These are phyloP conservation scores for Acanthosoma haemorrhoidale DNA, from an alignment of 2,888 invertebrate species.

Conservation along the genomic window DNA sequence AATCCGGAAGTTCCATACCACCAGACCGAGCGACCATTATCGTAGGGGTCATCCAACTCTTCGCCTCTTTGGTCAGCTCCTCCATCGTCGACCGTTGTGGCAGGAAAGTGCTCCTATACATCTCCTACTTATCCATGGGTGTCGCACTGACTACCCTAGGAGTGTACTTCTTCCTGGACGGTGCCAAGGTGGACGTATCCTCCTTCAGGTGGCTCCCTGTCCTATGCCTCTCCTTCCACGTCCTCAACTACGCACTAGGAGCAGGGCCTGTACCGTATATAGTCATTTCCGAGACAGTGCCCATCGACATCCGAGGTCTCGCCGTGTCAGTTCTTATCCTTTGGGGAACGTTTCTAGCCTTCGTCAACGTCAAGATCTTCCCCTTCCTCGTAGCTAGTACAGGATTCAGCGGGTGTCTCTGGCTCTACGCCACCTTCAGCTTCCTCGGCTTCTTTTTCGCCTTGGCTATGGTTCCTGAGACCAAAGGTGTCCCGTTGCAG, in stretches of 20 bases:
- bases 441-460: constrained; percentile 45
- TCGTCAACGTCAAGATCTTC: constrained; percentile 48
- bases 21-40: constrained; percentile 46
- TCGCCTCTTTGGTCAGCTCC: constrained; percentile 43
- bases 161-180: constrained; percentile 43
- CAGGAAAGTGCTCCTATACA: constrained; percentile 47
- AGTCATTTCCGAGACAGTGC: constrained; percentile 48
- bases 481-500: constrained; percentile 47
- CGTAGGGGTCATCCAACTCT: constrained; percentile 48
- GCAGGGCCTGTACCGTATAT: constrained; percentile 49
- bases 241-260: constrained; percentile 49
- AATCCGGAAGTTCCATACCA: constrained; percentile 42
- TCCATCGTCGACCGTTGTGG: constrained; percentile 48
- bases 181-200: constrained; percentile 35
- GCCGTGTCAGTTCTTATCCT: constrained; percentile 49
- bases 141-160: constrained; percentile 44
- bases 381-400: constrained; percentile 45
- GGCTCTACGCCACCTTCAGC: constrained; percentile 47
- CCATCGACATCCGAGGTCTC: constrained; percentile 47
- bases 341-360: constrained; percentile 48
- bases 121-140: constrained; percentile 46
- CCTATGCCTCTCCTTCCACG: constrained; percentile 47
- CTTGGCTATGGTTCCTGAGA: constrained; percentile 48
- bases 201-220: constrained; percentile 47
- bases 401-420: constrained; percentile 48